These are phyloP conservation scores for Amblyornis subalaris DNA, from an alignment of 2,113 vertebrate species.

Conservation along the genomic window DNA sequence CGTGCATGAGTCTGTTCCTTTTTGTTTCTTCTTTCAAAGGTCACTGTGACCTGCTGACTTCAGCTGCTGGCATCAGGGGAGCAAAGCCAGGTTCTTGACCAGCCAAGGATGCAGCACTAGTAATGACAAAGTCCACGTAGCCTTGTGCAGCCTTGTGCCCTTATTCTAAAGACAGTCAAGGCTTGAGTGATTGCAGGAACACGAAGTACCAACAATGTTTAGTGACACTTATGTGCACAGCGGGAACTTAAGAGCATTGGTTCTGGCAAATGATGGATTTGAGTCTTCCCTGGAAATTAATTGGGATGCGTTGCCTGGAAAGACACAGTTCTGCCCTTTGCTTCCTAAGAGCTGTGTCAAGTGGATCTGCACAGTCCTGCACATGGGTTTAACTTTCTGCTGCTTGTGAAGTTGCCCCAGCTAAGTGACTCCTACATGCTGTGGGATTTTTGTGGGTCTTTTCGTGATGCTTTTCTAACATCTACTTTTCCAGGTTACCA, in stretches of 20 bases:
- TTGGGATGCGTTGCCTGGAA: not conserved
- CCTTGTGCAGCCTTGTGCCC: not conserved
- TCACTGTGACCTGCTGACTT: constrained; percentile 40
- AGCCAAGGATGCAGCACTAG: not conserved
- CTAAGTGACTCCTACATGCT: not conserved
- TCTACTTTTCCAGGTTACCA: not conserved
- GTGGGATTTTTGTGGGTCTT: not conserved
- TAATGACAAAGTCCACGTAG: not conserved
- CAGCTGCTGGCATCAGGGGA: not conserved
- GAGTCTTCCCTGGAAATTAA: not conserved
- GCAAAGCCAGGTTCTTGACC: not conserved
- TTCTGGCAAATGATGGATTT: not conserved
- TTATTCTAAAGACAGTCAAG: not conserved
- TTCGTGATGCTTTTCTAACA: not conserved
- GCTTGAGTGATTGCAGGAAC: not conserved
- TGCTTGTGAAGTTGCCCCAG: not conserved
- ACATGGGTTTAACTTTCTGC: not conserved
- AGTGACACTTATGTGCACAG: not conserved
- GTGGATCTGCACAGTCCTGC: not conserved
- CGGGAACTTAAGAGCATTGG: not conserved
- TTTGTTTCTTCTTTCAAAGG: constrained; percentile 21
- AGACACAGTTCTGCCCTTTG: not conserved
- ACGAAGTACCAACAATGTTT: not conserved
- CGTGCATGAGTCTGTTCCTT: not conserved
- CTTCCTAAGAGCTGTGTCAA: not conserved